Base-by-base conservation (phyloP, 2,888 invertebrate species). In the Lasioglossum villosulum region DNA sequence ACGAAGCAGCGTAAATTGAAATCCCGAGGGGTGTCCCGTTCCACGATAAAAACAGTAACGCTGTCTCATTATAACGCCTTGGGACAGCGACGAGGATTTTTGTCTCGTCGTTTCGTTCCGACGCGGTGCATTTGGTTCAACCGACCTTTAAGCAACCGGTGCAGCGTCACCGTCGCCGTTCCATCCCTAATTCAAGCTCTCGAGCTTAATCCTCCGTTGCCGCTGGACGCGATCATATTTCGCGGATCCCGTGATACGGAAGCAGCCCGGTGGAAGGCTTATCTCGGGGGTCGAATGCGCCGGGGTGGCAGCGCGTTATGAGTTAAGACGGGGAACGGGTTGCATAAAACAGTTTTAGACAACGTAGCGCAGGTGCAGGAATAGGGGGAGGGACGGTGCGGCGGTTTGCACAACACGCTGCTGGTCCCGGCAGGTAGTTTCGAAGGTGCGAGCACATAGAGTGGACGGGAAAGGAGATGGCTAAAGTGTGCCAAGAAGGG, bases 201-300 rank as follows among this genome's bases (percentile, higher is more conserved):
- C 71, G 82, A 30, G 83, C 79, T 90, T 90, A 90, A 90, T 90
- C 90, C 87, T 34, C 66, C 63, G 63, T 63, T 63, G 59, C 59
- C 68, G 72, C 79, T 72, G 87, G 81, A 84, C 87, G 86, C 74
- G 90, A 87, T 89, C 90, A 83, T 88, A 90, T 89, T 87, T 90
- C 87, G 86, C 52, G 82, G 84, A 82, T 87, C 80, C 63, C 77
- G 30, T 76, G 86, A 73, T 81, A 75, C 86, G 78, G 77, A 81
- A 86, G 78, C 89, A 75, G 84, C 78, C 34, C 23, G 75, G 84
- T 74, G 88, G 82, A 84, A 88, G 76, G 86, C 82, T 88, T 84
- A 88, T 84, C 82, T 39, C 70, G 39, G n/a, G n/a, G 66, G 73
- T 76, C 76, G 84, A 86, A 80, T 75, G 34, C 63, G 78, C 75